Conservation (phyloP, 64 coral and sea anemone genomes). For the Anthopleura sola region DNA sequence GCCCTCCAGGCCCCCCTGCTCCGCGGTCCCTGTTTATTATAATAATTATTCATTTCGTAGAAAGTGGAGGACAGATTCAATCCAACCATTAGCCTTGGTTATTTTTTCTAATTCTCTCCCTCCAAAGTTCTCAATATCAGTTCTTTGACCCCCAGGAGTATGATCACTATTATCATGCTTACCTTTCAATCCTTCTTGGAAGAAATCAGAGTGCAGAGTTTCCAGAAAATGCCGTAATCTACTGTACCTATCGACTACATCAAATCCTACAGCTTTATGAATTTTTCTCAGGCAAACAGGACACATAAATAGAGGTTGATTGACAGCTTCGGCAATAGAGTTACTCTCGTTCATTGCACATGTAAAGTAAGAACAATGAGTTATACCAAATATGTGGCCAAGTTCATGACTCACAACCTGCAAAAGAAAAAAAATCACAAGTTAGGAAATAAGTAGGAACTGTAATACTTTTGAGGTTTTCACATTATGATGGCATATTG, state of each 20-base stretch:
- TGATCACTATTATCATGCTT: background rate
- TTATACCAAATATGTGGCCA: slow-evolving; percentile 80
- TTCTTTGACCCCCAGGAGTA: background rate
- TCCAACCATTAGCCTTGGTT: background rate
- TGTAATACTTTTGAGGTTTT: too few species aligned
- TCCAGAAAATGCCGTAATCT: slow-evolving; percentile 11
- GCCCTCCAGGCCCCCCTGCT: too few species aligned
- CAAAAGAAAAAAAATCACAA: slow-evolving; percentile 20
- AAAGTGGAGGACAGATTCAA: slow-evolving; percentile 14
- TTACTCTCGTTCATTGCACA: slow-evolving; percentile 95
- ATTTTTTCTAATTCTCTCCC: background rate
- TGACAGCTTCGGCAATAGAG: slow-evolving; percentile 64
- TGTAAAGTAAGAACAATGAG: slow-evolving; percentile 86
- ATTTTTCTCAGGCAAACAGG: slow-evolving; percentile 92
- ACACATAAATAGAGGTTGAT: slow-evolving; percentile 84
- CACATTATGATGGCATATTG: too few species aligned
- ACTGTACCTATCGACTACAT: slow-evolving; percentile 47
- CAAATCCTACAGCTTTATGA: slow-evolving; percentile 73
- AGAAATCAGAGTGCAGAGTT: background rate
- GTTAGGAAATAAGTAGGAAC: background rate
- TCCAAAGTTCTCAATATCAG: background rate
- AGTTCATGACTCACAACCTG: slow-evolving; percentile 90
- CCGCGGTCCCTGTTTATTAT: too few species aligned
- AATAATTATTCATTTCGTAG: background rate
- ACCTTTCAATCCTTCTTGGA: background rate